Conservation (phyloP, 2,113 vertebrate genomes). For the Corythornis cristatus region DNA sequence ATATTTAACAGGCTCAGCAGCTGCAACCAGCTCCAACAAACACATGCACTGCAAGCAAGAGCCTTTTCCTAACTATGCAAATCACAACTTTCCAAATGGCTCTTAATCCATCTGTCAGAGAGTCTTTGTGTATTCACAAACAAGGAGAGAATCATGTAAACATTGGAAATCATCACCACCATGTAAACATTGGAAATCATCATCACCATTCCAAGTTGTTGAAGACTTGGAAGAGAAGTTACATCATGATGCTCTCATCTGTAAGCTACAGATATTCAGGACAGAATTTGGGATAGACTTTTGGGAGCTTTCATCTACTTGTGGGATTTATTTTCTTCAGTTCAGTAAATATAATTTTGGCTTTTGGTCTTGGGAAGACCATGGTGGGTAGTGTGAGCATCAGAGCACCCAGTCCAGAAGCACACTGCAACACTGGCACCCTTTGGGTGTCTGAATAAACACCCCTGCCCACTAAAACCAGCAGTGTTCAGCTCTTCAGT, state of each 20-base stretch:
- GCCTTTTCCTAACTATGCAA: not conserved
- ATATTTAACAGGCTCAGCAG: not conserved
- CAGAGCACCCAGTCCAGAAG: not conserved
- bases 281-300: not conserved
- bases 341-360: not conserved
- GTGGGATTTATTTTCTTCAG: not conserved
- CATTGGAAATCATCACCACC: not conserved
- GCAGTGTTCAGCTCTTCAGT: not conserved
- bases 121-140: not conserved
- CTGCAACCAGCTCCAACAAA: not conserved
- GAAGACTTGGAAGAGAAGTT: not conserved
- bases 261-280: not conserved
- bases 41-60: not conserved
- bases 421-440: fast-evolving
- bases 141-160: not conserved
- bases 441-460: not conserved
- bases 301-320: not conserved
- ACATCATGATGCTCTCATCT: not conserved
- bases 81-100: not conserved
- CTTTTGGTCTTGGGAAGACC: not conserved
- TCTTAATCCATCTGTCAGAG: not conserved
- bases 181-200: not conserved
- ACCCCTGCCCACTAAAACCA: not conserved
- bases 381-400: fast-evolving
- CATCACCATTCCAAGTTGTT: not conserved